phyloP scores from a whole-genome alignment of 2,113 vertebrate species.

The Chroicocephalus ridibundus region DNA sequence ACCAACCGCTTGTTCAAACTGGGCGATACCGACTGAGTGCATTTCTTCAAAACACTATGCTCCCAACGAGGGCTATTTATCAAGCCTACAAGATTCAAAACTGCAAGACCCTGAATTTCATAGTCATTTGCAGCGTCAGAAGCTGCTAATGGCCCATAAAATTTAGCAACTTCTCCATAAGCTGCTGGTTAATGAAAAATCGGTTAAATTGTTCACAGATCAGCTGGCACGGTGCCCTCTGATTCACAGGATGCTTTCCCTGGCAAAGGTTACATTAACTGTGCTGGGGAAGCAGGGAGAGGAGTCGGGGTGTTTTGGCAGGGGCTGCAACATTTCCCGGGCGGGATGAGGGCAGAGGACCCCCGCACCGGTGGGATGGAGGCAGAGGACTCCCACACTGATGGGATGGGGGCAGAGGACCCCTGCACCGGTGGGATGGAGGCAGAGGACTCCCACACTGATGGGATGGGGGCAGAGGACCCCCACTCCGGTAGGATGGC shows the following conservation, averaged over 20 bases:
- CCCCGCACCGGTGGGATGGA: no score
- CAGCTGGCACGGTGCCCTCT: constrained; percentile 56
- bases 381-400: fast-evolving
- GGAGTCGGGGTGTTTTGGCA: fast-evolving
- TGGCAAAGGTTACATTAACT: constrained; percentile 65
- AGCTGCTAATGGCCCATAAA: constrained; percentile 76
- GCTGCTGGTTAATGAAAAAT: constrained; percentile 77
- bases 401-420: neutral
- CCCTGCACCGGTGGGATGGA: neutral
- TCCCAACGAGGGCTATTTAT: constrained; percentile 55
- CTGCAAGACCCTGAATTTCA: constrained; percentile 66
- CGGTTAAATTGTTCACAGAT: constrained; percentile 73
- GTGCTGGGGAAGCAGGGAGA: neutral
- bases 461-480: neutral
- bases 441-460: fast-evolving
- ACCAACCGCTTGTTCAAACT: neutral
- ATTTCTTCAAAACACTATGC: neutral
- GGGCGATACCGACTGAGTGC: neutral
- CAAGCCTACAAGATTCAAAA: constrained; percentile 60
- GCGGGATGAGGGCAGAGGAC: neutral
- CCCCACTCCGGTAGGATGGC: fast-evolving
- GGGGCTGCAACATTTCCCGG: neutral
- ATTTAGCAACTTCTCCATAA: constrained; percentile 76
- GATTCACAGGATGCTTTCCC: constrained; percentile 19
- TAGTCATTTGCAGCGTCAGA: constrained; percentile 68